Conservation (phyloP, 2,113 vertebrate species). For the Microcebus murinus region DNA sequence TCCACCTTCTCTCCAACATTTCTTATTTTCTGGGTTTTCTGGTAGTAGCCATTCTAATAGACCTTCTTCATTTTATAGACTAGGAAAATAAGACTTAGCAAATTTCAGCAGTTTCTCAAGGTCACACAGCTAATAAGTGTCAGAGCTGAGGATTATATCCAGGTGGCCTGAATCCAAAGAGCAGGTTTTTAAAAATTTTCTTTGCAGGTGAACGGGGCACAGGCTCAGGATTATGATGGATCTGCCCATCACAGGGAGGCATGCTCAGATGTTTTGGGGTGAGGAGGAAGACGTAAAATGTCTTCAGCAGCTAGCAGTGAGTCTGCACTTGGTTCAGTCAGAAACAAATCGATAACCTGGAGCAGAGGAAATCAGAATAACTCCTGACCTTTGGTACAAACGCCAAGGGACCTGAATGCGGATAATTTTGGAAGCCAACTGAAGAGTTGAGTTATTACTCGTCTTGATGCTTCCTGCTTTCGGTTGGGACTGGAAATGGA, state of each 20-base stretch:
- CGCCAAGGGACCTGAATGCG: neutral
- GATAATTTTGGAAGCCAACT: conserved; percentile 71
- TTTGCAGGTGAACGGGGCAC: no score
- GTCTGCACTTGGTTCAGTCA: neutral
- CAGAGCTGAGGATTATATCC: rapidly evolving
- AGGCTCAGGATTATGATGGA: rapidly evolving
- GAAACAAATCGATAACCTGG: neutral
- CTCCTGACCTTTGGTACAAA: conserved; percentile 9
- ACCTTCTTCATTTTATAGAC: neutral
- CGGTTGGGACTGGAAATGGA: conserved; percentile 75
- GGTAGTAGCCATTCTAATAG: neutral
- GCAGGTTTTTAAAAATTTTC: neutral
- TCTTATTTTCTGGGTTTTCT: neutral
- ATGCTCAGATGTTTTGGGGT: rapidly evolving
- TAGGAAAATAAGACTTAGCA: neutral
- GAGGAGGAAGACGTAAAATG: neutral
- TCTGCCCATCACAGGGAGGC: rapidly evolving
- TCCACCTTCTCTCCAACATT: no score
- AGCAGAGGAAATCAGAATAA: neutral
- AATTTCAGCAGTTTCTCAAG: neutral
- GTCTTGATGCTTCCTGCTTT: conserved; percentile 79
- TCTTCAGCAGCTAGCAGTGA: neutral
- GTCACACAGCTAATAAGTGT: rapidly evolving
- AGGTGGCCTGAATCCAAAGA: neutral
- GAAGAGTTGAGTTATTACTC: conserved; percentile 69